These are phyloP conservation scores for Platorchestia sp. DNA, from an alignment of 1,140 invertebrate species.

Conservation along the genomic window DNA sequence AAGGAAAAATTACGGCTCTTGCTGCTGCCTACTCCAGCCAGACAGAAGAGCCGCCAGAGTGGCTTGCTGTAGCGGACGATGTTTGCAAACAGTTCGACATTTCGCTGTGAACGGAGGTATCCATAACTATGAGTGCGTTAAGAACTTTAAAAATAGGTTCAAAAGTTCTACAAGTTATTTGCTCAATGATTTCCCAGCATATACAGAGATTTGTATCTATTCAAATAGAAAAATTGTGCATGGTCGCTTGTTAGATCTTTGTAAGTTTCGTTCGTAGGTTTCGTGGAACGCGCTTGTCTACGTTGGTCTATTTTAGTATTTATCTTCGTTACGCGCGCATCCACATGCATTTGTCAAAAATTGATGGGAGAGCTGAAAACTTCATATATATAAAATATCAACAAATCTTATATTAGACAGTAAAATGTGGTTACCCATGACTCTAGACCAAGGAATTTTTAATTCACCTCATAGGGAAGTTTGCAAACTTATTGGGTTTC, in stretches of 20 bases:
- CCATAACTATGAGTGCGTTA: not conserved
- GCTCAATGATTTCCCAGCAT: not conserved
- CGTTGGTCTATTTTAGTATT: not conserved
- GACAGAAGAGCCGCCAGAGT: not conserved
- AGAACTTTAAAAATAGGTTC: not conserved
- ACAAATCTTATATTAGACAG: not conserved
- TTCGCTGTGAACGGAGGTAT: not conserved
- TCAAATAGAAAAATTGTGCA: not conserved
- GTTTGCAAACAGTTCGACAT: constrained; percentile 46
- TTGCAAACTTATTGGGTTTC: not conserved
- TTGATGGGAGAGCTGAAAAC: not conserved
- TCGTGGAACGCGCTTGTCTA: not conserved
- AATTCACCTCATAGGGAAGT: not conserved
- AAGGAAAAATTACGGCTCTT: constrained; percentile 33
- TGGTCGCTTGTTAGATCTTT: not conserved
- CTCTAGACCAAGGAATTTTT: not conserved
- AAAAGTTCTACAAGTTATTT: not conserved
- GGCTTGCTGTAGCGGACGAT: constrained; percentile 12
- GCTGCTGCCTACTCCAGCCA: constrained; percentile 30
- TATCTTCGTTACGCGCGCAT: not conserved
- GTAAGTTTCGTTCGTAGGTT: not conserved
- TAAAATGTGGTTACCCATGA: not conserved
- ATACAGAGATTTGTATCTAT: not conserved
- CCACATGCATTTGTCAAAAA: not conserved
- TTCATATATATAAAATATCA: not conserved